Evolutionary conservation across 2,888 invertebrate species (phyloP).

Genomic region (Urechis unicinctus): DNA sequence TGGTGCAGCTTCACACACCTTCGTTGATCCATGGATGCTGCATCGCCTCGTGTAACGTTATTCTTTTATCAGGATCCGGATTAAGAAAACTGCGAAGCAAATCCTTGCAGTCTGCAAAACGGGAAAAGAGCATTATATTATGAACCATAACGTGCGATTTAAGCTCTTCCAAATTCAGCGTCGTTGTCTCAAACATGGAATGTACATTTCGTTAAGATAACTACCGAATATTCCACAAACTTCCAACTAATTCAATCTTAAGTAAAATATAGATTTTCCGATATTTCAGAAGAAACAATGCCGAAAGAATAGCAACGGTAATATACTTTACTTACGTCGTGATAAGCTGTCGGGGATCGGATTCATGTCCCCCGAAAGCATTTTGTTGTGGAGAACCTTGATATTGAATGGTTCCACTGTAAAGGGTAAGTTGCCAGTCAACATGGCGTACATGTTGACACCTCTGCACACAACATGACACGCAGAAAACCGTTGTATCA

Average conservation of each 20-base stretch:
- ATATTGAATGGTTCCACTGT: conserved; percentile 50
- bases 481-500: no score
- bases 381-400: conserved; percentile 43
- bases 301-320: background rate
- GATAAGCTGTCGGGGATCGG: conserved; percentile 35
- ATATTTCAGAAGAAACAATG: background rate
- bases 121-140: background rate
- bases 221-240: no score
- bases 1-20: no score
- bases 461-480: conserved; percentile 37
- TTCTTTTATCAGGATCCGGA: conserved; percentile 39
- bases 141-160: no score
- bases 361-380: conserved; percentile 44
- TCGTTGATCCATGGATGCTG: conserved; percentile 43
- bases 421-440: conserved; percentile 47
- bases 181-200: no score
- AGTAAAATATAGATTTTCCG: no score
- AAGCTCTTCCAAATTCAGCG: no score
- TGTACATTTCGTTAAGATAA: no score
- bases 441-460: conserved; percentile 50
- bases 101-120: conserved; percentile 36
- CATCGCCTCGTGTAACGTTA: conserved; percentile 38
- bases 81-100: conserved; percentile 39
- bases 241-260: no score
- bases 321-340: conserved; percentile 24